A percentile compares a stretch with the other conserved stretches of the same genome.
Evolutionary conservation across 2,888 invertebrate genomes (phyloP).

Genomic region (Drosophila falleni): DNA sequence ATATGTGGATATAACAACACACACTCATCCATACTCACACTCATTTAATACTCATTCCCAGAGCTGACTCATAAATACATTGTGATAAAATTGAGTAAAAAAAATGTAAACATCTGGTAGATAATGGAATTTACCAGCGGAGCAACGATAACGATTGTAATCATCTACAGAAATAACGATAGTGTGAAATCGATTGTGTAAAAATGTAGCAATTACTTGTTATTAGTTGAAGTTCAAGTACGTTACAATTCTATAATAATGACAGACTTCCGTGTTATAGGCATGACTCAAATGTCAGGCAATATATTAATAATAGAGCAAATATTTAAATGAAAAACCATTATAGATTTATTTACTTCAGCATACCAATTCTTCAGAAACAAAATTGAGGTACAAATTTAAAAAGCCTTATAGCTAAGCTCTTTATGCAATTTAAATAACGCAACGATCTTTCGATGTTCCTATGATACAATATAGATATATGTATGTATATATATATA

Average conservation of each 20-base stretch:
- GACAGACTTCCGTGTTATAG: constrained; percentile 6
- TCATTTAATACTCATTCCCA: neutral
- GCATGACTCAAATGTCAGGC: neutral
- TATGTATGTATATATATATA: constrained; percentile 20
- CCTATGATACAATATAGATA: constrained; percentile 40
- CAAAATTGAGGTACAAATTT: constrained; percentile 76
- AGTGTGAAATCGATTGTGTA: constrained; percentile 7
- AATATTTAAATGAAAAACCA: constrained; percentile 56
- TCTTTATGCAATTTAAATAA: constrained; percentile 70
- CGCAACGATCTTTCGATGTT: constrained; percentile 65
- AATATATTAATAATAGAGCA: neutral
- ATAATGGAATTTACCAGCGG: constrained; percentile 14
- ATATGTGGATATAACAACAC: too few relatives aligned
- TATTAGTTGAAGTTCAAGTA: constrained; percentile 19
- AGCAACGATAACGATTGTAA: constrained; percentile 38
- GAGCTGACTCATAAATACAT: constrained; percentile 30
- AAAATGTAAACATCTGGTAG: constrained; percentile 3
- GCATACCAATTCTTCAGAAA: constrained; percentile 74
- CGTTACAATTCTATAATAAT: constrained; percentile 4
- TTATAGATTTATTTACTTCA: constrained; percentile 72
- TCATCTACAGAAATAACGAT: constrained; percentile 10
- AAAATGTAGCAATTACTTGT: constrained; percentile 1
- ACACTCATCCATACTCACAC: too few relatives aligned
- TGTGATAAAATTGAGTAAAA: constrained; percentile 11
- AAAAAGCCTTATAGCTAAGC: constrained; percentile 76